These are phyloP conservation scores for Cheilosia grossa DNA, from an alignment of 2,888 invertebrate genomes.

Conservation along the genomic window DNA sequence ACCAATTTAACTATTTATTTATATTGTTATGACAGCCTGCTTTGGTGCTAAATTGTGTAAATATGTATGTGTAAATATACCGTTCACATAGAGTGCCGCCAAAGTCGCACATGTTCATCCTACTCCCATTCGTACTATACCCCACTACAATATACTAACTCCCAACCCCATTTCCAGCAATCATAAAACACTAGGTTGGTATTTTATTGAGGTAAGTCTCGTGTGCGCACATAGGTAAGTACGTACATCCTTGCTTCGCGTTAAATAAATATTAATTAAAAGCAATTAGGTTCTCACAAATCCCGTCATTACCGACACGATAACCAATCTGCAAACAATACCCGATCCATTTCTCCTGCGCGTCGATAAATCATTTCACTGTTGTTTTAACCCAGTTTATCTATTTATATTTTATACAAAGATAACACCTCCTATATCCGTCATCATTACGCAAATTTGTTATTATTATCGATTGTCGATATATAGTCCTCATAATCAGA, in stretches of 20 bases:
- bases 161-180: conserved; percentile 15
- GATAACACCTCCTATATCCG: conserved; percentile 54
- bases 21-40: too few species aligned
- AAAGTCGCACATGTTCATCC: too few species aligned
- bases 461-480: conserved; percentile 55
- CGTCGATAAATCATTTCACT: conserved; percentile 57
- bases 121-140: too few species aligned
- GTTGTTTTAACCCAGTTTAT: conserved; percentile 42
- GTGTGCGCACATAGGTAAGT: conserved; percentile 21
- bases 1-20: too few species aligned
- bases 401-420: conserved; percentile 13
- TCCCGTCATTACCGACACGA: conserved; percentile 62
- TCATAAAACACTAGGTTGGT: conserved; percentile 39
- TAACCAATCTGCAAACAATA: conserved; percentile 60
- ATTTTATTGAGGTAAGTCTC: conserved; percentile 36
- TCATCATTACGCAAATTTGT: conserved; percentile 54
- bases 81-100: too few species aligned
- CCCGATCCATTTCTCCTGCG: conserved; percentile 20
- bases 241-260: conserved; percentile 42
- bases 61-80: too few species aligned
- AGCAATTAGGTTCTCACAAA: conserved; percentile 72
- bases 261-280: conserved; percentile 70
- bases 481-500: conserved; percentile 16
- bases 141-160: not conserved
- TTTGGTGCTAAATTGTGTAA: too few species aligned